Evolutionary conservation across 2,888 invertebrate species (phyloP), one percentile per base, ranked within the genome.

Genomic region (Cephonodes hylas): DNA sequence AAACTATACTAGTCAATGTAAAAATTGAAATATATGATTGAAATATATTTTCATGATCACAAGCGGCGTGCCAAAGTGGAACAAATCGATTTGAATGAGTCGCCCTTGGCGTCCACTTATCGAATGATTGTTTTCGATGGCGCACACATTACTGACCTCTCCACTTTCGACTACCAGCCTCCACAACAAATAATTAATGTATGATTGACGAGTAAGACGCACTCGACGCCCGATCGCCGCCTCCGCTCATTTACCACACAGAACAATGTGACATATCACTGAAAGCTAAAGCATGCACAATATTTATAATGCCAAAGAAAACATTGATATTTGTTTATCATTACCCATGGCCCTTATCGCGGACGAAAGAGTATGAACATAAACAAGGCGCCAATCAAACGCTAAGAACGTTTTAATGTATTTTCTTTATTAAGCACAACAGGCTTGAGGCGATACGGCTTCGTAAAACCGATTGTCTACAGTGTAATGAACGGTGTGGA

Each of bases 121-220:
- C 75, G 69, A 67, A 69, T 79, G 81, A 84, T 86, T 85, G 86
- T 86, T 85, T 85, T 81, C 80, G 79, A 84, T 81, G 77, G 77
- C 74, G 74, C 77, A 79, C 78, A 79, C 80, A 76, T 80, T 81
- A 81, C 79, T 71, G 70, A 69, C 78, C 80, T 76, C 80, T 79
- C 68, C 66, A 83, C 74, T 79, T 77, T 77, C 74, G 73, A 83
- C 84, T 82, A 81, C 83, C 71, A 77, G 64, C 69, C 72, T 70
- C 76, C 76, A 78, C 72, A 74, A n/a, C 74, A 77, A 81, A 83
- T 79, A 80, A 84, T 80, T 82, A 80, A 77, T 73, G 69, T 69
- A 69, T 77, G 77, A 81, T 79, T 79, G 75, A 81, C 76, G 69
- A 68, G 67, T 66, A 66, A 72, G 72, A 69, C 63, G 60, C 64